phyloP scores from a whole-genome alignment of 1,140 invertebrate species.

The Drosophila mojavensis region DNA sequence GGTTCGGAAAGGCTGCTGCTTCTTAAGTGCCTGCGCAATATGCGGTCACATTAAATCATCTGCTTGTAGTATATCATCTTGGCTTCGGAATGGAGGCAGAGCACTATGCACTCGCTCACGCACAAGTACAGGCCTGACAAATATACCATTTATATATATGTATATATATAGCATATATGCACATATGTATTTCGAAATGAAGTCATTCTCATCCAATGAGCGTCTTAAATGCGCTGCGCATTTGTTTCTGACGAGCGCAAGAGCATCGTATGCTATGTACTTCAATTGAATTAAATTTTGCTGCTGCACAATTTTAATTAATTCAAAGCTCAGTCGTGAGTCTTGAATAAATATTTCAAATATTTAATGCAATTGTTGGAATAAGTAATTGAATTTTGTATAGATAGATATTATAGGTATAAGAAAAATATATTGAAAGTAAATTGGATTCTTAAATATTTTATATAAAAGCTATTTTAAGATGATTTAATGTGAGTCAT shows the following conservation, averaged over 20 bases:
- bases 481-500: too few relatives aligned
- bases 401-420: too few relatives aligned
- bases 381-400: neutral
- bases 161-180: neutral
- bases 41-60: conserved; percentile 80
- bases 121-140: conserved; percentile 70
- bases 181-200: conserved; percentile 43
- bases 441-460: neutral
- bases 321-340: conserved; percentile 9
- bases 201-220: conserved; percentile 54
- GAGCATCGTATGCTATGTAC: neutral
- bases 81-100: conserved; percentile 42
- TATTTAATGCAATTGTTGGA: neutral
- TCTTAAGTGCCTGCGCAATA: conserved; percentile 69
- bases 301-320: conserved; percentile 16
- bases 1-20: conserved; percentile 40
- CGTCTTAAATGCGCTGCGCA: conserved; percentile 29
- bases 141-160: conserved; percentile 24
- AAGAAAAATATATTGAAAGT: too few relatives aligned
- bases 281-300: neutral
- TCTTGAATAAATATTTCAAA: neutral
- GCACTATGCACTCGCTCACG: conserved; percentile 20
- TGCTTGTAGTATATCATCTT: conserved; percentile 74
- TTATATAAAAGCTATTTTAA: too few relatives aligned
- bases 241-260: conserved; percentile 15